Conservation (phyloP, 2,797 vertebrate genomes). For the Enteromius paludinosus region DNA sequence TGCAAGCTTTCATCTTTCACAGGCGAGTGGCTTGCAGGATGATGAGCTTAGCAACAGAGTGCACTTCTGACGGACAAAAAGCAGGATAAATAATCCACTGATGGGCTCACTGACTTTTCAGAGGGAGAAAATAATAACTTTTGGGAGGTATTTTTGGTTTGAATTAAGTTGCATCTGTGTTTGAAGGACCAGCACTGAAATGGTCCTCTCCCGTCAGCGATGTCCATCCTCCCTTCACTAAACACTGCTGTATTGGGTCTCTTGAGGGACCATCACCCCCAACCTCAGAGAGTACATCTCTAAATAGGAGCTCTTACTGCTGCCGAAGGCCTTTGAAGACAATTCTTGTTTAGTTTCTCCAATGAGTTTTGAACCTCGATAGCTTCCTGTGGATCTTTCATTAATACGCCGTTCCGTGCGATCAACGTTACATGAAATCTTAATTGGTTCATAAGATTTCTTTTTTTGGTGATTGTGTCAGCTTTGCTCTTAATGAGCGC, state of each 20-base stretch:
- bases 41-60: constrained; percentile 68
- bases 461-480: background rate
- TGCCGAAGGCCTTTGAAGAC: constrained; percentile 44
- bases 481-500: constrained; percentile 21
- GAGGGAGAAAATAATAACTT: constrained; percentile 59
- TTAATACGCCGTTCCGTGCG: constrained; percentile 26
- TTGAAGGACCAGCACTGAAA: constrained; percentile 48
- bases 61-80: constrained; percentile 71
- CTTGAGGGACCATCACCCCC: constrained; percentile 38
- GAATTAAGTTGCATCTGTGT: constrained; percentile 50
- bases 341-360: constrained; percentile 22
- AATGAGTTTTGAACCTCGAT: constrained; percentile 25
- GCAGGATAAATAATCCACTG: constrained; percentile 61
- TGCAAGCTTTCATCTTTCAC: constrained; percentile 74
- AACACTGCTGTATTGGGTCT: constrained; percentile 49
- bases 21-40: constrained; percentile 56
- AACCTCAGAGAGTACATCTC: constrained; percentile 46
- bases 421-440: constrained; percentile 7
- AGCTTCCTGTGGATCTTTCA: constrained; percentile 31
- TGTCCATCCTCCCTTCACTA: constrained; percentile 37
- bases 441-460: constrained; percentile 21
- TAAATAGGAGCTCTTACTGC: constrained; percentile 52
- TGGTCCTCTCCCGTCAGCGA: background rate
- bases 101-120: constrained; percentile 53
- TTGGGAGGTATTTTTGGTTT: constrained; percentile 47